phyloP scores from a whole-genome alignment of 2,888 invertebrate genomes.

The Cataglyphis rosenhaueri region DNA sequence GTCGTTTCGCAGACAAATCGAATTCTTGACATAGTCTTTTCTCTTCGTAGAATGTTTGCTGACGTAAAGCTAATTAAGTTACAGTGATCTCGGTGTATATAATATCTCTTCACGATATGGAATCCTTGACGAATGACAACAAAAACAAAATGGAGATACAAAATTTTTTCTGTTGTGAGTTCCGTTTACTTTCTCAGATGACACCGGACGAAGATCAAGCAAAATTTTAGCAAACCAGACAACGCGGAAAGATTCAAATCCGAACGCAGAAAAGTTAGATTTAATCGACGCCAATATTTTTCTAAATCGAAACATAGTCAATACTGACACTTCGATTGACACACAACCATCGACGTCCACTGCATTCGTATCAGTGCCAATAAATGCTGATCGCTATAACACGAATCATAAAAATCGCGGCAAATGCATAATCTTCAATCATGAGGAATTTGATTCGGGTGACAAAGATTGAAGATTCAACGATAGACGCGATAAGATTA shows the following conservation, averaged over 20 bases:
- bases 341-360: background rate
- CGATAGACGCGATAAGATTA: constrained; percentile 86
- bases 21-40: background rate
- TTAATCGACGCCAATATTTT: background rate
- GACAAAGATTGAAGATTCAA: constrained; percentile 86
- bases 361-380: constrained; percentile 70
- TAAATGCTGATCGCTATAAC: constrained; percentile 85
- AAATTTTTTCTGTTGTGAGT: background rate
- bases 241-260: background rate
- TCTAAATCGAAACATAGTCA: background rate
- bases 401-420: constrained; percentile 87
- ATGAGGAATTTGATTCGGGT: constrained; percentile 86
- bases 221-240: background rate
- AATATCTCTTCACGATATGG: constrained; percentile 6
- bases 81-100: background rate
- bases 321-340: background rate
- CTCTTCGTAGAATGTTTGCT: background rate
- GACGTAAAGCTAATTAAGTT: background rate
- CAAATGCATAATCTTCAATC: constrained; percentile 87
- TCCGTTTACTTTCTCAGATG: background rate
- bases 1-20: background rate
- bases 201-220: background rate
- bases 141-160: background rate
- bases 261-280: background rate
- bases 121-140: background rate